These are phyloP conservation scores for Polydrusus pterygomalis DNA, from an alignment of 2,888 invertebrate genomes.

Conservation along the genomic window DNA sequence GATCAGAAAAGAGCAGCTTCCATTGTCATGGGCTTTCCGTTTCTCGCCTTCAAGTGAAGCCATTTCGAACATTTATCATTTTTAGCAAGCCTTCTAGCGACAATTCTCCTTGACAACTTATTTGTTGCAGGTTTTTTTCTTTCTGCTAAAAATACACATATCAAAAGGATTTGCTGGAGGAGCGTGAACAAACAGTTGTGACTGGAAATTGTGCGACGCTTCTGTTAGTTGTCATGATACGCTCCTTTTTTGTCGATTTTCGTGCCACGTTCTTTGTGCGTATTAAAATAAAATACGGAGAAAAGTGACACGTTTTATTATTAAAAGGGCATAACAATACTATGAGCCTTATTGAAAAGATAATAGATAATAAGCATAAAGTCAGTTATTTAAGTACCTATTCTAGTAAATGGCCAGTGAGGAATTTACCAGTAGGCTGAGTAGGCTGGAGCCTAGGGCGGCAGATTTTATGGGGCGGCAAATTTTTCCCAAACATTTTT, in stretches of 20 bases:
- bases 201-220: slow-evolving; percentile 51
- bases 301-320: slow-evolving; percentile 33
- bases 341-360: background rate
- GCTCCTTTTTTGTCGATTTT: slow-evolving; percentile 39
- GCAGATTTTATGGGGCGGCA: no score
- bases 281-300: slow-evolving; percentile 34
- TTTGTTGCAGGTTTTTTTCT: slow-evolving; percentile 53
- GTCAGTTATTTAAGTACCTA: no score
- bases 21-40: slow-evolving; percentile 37
- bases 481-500: no score
- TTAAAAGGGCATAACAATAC: background rate
- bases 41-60: slow-evolving; percentile 43
- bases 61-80: slow-evolving; percentile 53
- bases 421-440: no score
- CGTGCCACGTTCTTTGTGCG: background rate
- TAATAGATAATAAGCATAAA: no score
- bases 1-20: slow-evolving; percentile 35
- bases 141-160: slow-evolving; percentile 56
- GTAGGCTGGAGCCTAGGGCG: no score
- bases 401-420: no score
- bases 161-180: slow-evolving; percentile 54
- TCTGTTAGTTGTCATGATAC: slow-evolving; percentile 48
- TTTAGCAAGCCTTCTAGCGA: slow-evolving; percentile 48
- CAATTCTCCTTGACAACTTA: slow-evolving; percentile 53
- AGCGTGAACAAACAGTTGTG: slow-evolving; percentile 53